Conservation (phyloP, 2,797 vertebrate species). For the Thalassophryne amazonica region DNA sequence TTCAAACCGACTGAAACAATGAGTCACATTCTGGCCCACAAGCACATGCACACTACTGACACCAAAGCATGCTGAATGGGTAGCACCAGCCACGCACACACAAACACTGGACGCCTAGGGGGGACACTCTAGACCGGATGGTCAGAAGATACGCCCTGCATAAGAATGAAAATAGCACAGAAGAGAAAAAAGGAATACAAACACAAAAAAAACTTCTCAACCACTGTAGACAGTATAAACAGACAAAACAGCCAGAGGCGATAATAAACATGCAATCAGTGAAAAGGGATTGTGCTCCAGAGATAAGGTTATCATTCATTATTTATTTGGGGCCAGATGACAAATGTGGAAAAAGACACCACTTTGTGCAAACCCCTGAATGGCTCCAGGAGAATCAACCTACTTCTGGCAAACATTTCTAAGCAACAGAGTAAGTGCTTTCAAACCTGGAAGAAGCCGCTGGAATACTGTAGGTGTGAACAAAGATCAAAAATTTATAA, state of each 20-base stretch:
- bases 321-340: constrained; percentile 12
- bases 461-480: neutral
- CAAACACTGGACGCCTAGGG: constrained; percentile 49
- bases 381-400: neutral
- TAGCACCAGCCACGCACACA: constrained; percentile 6
- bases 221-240: constrained; percentile 31
- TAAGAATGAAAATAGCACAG: constrained; percentile 61
- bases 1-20: constrained; percentile 70
- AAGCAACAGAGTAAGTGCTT: neutral
- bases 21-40: constrained; percentile 74
- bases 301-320: constrained; percentile 44
- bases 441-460: neutral
- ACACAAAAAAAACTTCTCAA: constrained; percentile 51
- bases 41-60: constrained; percentile 38
- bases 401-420: neutral
- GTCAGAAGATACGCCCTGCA: constrained; percentile 47
- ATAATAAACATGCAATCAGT: constrained; percentile 66
- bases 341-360: constrained; percentile 16
- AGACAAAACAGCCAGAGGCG: constrained; percentile 40
- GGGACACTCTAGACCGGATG: constrained; percentile 52
- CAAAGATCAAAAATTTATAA: neutral
- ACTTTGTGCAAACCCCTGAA: too few relatives aligned
- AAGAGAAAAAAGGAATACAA: constrained; percentile 51
- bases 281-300: constrained; percentile 45
- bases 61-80: constrained; percentile 29